These are phyloP conservation scores for Drosophila willistoni DNA, from an alignment of 1,140 invertebrate genomes.

Conservation along the genomic window DNA sequence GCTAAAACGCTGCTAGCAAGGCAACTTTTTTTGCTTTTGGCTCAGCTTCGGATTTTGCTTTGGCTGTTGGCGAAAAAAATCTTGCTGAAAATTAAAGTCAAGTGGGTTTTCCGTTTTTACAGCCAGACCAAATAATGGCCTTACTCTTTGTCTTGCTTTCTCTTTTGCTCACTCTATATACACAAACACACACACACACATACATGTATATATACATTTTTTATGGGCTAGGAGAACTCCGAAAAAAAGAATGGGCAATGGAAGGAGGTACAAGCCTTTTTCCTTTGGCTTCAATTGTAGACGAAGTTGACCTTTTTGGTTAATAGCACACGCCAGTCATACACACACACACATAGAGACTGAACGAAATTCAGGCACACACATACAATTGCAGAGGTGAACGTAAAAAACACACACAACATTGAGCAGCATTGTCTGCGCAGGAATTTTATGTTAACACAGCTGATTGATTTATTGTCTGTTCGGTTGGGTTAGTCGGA, in stretches of 20 bases:
- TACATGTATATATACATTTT: conserved; percentile 4
- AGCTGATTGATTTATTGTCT: conserved; percentile 81
- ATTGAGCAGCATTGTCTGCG: conserved; percentile 55
- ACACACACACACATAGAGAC: conserved; percentile 20
- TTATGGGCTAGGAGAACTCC: conserved; percentile 18
- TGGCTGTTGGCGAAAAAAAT: conserved; percentile 35
- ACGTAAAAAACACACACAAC: conserved; percentile 25
- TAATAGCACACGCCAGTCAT: conserved; percentile 56
- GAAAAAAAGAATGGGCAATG: conserved; percentile 19
- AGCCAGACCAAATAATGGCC: conserved; percentile 47
- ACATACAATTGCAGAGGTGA: conserved; percentile 29
- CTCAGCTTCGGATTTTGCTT: not conserved
- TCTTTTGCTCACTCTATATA: conserved; percentile 5
- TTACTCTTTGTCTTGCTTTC: conserved; percentile 8
- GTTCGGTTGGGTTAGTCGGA: conserved; percentile 43
- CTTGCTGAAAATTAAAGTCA: conserved; percentile 52
- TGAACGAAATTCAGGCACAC: not conserved
- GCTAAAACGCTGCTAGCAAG: not conserved
- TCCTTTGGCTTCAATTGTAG: conserved; percentile 55
- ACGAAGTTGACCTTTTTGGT: conserved; percentile 65
- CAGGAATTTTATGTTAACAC: conserved; percentile 72
- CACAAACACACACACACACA: conserved; percentile 12
- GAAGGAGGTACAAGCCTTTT: conserved; percentile 42
- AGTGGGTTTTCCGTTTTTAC: conserved; percentile 51
- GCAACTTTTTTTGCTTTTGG: too few relatives aligned